Base-by-base conservation (phyloP, 1,140 invertebrate genomes). In the Lepeophtheirus salmonis region DNA sequence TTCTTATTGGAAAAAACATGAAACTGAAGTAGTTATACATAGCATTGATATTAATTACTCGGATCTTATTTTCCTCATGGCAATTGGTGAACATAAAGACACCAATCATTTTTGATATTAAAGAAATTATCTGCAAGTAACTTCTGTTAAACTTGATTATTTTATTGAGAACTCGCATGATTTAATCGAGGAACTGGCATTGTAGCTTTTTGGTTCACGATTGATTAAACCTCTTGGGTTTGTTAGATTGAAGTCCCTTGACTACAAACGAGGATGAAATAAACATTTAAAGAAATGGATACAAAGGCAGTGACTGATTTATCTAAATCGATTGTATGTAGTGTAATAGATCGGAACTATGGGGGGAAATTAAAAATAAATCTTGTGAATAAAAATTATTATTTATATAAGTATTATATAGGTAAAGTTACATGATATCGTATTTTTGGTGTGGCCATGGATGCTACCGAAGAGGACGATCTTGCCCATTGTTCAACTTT, bases 1-100 rank as follows among this genome's bases (percentile, higher is more conserved):
- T n/a, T n/a, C n/a, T n/a, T n/a, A n/a, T n/a, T 22, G 65, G 68
- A 50, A 64, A 68, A 25, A 64, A 70, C 55, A 57, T 73, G 21
- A 53, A 52, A 1, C 24, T 61, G 10, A 50, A 50, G 14, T 16
- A 21, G 6, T 63, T n/a, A n/a, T 63, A 16, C 50, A 26, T 66
- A 85, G 84, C 70, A 72, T 86, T 21, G 76, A 78, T n/a, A n/a
- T n/a, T 13, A 69, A 77, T 25, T 86, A 80, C 70, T 86, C 86
- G 3, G 84, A 94, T 67, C 80, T 79, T 67, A 82, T 86, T 10
- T 83, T 83, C 69, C 74, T 83, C 12, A 76, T 89, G 66, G 81
- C 81, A 48, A 72, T 82, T 62, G 89, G 89, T 49, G 89, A 89
- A 1, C 85, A 89, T 67, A 83, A 85, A 65, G 83, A 85, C 65